Percentiles rank a stretch among this genome's conserved stretches.
Evolutionary conservation across 1,140 invertebrate species (phyloP).

Genomic region (Penaeus vannamei): DNA sequence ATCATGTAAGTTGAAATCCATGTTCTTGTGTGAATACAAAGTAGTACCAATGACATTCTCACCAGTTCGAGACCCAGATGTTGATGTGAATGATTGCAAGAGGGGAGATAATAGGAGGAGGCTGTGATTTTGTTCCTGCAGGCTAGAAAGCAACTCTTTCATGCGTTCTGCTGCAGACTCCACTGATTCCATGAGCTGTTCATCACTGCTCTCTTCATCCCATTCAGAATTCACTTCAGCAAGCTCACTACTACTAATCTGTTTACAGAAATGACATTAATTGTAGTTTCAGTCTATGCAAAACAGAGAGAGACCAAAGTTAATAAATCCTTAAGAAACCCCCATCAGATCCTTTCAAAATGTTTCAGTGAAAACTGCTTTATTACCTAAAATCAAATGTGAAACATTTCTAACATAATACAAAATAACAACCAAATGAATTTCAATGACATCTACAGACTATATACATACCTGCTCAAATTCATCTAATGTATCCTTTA

Average conservation of each 20-base stretch:
- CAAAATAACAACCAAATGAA: background rate
- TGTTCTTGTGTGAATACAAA: too few species aligned
- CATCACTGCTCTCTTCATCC: background rate
- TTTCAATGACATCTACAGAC: background rate
- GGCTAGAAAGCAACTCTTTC: constrained; percentile 38
- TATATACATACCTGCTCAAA: constrained; percentile 52
- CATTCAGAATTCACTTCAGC: background rate
- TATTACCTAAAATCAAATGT: background rate
- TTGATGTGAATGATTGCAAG: constrained; percentile 35
- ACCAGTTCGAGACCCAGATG: constrained; percentile 20
- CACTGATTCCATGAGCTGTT: background rate
- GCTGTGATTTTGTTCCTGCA: constrained; percentile 56
- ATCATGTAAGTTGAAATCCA: too few species aligned
- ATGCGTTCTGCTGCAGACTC: constrained; percentile 50
- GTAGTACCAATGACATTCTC: too few species aligned
- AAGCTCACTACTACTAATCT: constrained; percentile 23
- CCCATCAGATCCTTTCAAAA: background rate
- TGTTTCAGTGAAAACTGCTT: background rate
- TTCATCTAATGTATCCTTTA: constrained; percentile 45
- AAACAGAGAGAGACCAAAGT: background rate
- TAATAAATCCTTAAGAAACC: background rate
- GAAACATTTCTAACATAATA: background rate
- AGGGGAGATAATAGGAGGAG: constrained; percentile 53
- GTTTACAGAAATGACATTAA: background rate
- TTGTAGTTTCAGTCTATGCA: too few species aligned